A percentile compares a stretch with the other conserved stretches of the same genome.
These are phyloP conservation scores for Cottoperca gobio DNA, from an alignment of 2,797 vertebrate species.

Conservation along the genomic window DNA sequence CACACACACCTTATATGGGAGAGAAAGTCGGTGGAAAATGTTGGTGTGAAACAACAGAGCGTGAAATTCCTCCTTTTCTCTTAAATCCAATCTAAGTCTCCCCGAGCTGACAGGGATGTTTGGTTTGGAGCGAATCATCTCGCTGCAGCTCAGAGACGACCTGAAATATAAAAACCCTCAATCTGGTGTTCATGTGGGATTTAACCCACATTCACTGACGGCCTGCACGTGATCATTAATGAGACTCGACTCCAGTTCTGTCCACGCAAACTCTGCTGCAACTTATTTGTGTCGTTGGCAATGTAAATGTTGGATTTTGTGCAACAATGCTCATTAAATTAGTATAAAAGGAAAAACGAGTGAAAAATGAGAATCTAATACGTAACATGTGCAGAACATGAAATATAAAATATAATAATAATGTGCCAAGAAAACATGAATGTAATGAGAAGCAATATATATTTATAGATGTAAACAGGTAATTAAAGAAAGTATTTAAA, in stretches of 20 bases:
- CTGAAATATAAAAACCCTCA: neutral
- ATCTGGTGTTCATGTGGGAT: neutral
- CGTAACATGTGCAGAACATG: no score
- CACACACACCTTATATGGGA: slow-evolving; percentile 61
- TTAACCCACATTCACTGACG: slow-evolving; percentile 3
- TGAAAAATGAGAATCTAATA: no score
- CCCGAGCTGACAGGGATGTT: slow-evolving; percentile 25
- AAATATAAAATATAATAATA: no score
- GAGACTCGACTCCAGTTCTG: neutral
- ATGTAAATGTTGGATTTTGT: no score
- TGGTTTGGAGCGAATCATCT: slow-evolving; percentile 42
- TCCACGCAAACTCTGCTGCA: neutral
- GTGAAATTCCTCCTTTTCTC: slow-evolving; percentile 62
- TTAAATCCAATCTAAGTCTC: slow-evolving; percentile 57
- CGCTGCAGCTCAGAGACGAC: slow-evolving; percentile 1
- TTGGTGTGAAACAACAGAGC: slow-evolving; percentile 50
- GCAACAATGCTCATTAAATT: no score
- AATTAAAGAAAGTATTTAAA: no score
- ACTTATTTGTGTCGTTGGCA: no score
- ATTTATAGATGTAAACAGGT: no score
- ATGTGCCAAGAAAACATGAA: no score
- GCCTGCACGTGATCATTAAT: neutral
- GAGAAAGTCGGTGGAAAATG: slow-evolving; percentile 61
- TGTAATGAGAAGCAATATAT: no score
- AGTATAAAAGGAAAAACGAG: no score